Conservation (phyloP, 2,113 vertebrate genomes). For the Manacus vitellinus region DNA sequence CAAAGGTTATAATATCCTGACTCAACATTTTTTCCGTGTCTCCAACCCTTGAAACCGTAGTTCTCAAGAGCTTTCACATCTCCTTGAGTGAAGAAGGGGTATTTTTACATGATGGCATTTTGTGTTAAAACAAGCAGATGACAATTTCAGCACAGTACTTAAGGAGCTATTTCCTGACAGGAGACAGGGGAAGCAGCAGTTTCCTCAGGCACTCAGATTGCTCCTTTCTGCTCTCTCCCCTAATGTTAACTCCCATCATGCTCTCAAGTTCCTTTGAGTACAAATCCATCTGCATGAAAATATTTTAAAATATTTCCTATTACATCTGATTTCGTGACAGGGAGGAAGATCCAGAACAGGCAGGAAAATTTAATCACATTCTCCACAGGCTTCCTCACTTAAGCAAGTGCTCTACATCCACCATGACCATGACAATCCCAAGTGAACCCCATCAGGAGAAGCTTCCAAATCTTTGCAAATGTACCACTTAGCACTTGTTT, state of each 20-base stretch:
- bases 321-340: neutral
- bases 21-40: neutral
- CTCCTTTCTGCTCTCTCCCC: conserved; percentile 8
- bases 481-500: neutral
- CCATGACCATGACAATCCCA: rapidly evolving
- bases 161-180: conserved; percentile 40
- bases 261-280: neutral
- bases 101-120: conserved; percentile 13
- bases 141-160: conserved; percentile 5
- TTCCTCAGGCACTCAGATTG: neutral
- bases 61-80: neutral
- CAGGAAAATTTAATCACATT: neutral
- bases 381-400: neutral
- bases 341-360: neutral
- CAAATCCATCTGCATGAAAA: neutral
- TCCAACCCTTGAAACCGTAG: neutral
- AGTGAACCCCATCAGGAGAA: neutral
- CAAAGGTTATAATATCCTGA: conserved; percentile 1
- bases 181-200: neutral
- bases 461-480: neutral
- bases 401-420: neutral
- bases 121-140: conserved; percentile 36
- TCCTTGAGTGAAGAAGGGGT: neutral
- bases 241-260: neutral
- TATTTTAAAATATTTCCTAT: neutral